Evolutionary conservation across 2,797 vertebrate genomes (phyloP), one percentile per base, ranked within the genome.

Genomic region (Chelmon rostratus): DNA sequence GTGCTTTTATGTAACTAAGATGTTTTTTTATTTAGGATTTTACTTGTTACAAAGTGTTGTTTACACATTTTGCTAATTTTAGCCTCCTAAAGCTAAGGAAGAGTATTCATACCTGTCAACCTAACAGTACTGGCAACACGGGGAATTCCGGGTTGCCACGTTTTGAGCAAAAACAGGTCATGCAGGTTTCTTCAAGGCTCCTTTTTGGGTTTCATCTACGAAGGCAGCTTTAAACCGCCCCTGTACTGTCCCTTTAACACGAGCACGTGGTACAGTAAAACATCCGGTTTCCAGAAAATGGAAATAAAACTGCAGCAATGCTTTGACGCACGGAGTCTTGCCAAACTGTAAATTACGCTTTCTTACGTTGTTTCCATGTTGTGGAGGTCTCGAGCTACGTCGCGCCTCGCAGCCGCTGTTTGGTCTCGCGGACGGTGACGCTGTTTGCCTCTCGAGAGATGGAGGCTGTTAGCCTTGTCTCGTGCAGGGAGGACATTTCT

Each of bases 401-500:
- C 25, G 12, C 13, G n/a, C 5, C 1, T 0, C 18, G 5, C 64
- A 71, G 3, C 40, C 5, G 52, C 50, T 2, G 21, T 21, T 25
- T 42, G 33, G 15, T 61, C 25, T 40, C 28, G 0, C 37, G 2
- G 42, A 42, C 1, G 23, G 25, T 80, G 13, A 67, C 75, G 46
- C 33, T 44, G 73, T 54, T 71, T 54, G 4, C 74, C 28, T 69
- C 1, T 74, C 64, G 7, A 78, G 89, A 93, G 89, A 95, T 94
- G 92, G 93, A 94, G 74, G 77, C 68, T 35, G 75, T 61, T 63
- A 80, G 81, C 47, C 90, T 97, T 4, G 89, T 97, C 84, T 96
- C 95, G 28, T 68, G 78, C 72, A 94, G 88, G 83, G 93, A 95
- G 88, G 95, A 96, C 89, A 93, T 96, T 50, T 93, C 94, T 5